A percentile compares a stretch with the other conserved stretches of the same genome.
phyloP scores from a whole-genome alignment of 2,888 invertebrate genomes.

The Elaeidobius kamerunicus region DNA sequence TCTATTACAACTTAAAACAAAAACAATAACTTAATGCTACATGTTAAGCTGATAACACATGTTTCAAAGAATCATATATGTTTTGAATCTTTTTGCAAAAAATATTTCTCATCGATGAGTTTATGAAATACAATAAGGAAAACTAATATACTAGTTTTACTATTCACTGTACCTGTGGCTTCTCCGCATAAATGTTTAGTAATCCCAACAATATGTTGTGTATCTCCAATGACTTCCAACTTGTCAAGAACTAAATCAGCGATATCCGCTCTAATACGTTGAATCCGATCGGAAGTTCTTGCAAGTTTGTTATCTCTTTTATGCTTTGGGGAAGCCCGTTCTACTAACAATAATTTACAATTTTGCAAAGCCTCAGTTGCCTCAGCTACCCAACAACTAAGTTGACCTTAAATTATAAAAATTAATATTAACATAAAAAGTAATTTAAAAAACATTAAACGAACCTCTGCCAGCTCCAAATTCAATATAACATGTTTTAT shows the following conservation, averaged over 20 bases:
- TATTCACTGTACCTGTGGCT: constrained; percentile 71
- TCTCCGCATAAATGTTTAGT: constrained; percentile 89
- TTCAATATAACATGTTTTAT: constrained; percentile 74
- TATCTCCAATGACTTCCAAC: constrained; percentile 51
- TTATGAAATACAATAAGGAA: too few relatives aligned
- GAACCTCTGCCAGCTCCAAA: constrained; percentile 88
- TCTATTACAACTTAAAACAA: too few relatives aligned
- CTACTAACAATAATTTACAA: constrained; percentile 67
- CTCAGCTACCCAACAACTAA: constrained; percentile 74
- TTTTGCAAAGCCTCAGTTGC: constrained; percentile 52
- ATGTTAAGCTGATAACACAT: too few relatives aligned
- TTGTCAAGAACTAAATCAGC: constrained; percentile 67
- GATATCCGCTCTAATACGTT: constrained; percentile 77
- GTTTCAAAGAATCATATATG: too few relatives aligned
- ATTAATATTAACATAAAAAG: too few relatives aligned
- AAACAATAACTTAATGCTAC: too few relatives aligned
- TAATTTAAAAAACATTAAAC: too few relatives aligned
- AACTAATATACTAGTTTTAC: too few relatives aligned
- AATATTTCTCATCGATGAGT: too few relatives aligned
- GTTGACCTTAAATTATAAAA: constrained; percentile 56
- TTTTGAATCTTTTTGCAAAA: too few relatives aligned
- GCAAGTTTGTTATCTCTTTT: constrained; percentile 49
- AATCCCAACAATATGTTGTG: constrained; percentile 62
- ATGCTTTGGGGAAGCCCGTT: constrained; percentile 74
- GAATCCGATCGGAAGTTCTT: constrained; percentile 50